Conservation (phyloP, 2,113 vertebrate genomes). For the Hydrochoerus hydrochaeris region DNA sequence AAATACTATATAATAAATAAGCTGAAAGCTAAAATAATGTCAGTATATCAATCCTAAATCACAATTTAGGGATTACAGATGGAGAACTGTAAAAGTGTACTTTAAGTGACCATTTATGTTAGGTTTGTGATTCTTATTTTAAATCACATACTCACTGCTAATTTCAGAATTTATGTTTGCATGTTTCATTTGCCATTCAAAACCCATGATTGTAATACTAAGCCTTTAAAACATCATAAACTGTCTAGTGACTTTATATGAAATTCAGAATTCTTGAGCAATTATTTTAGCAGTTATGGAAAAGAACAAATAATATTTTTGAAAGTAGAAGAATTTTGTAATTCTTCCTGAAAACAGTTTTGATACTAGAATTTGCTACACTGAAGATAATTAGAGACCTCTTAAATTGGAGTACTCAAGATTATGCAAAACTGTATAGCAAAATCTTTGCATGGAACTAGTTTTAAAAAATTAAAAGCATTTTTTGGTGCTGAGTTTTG, state of each 20-base stretch:
- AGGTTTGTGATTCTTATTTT: slow-evolving; percentile 3
- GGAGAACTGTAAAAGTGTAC: background rate
- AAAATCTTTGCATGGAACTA: background rate
- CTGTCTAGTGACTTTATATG: background rate
- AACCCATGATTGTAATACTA: background rate
- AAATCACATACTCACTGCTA: background rate
- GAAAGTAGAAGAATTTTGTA: background rate
- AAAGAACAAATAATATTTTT: background rate
- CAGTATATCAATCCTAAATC: background rate
- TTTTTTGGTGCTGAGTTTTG: background rate
- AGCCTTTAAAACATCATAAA: background rate
- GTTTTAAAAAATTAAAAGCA: background rate
- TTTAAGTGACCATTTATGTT: background rate
- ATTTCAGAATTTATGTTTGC: background rate
- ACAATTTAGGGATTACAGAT: background rate
- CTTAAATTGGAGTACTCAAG: background rate
- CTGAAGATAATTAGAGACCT: background rate
- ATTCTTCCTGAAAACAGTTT: background rate
- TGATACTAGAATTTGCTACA: background rate
- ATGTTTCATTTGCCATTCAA: background rate
- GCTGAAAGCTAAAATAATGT: background rate
- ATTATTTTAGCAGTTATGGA: background rate
- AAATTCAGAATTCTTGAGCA: background rate
- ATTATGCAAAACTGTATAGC: background rate
- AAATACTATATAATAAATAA: background rate